A percentile compares a stretch with the other conserved stretches of the same genome.
phyloP scores from a whole-genome alignment of 2,797 vertebrate species.

The Urosaurus nigricauda region DNA sequence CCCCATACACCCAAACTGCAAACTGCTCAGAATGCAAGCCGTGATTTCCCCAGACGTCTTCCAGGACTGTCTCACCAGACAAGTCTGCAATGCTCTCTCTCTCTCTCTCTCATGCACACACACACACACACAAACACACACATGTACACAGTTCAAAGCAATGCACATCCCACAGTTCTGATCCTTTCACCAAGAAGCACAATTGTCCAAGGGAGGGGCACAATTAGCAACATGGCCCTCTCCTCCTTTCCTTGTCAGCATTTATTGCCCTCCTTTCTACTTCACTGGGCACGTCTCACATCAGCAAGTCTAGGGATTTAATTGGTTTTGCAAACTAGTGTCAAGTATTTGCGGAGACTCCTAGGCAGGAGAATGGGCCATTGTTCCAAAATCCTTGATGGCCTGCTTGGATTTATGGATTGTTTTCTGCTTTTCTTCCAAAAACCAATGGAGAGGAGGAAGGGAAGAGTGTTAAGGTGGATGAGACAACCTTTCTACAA shows the following conservation, averaged over 20 bases:
- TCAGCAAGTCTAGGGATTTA: conserved; percentile 33
- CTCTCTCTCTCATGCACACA: no score
- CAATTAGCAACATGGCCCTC: conserved; percentile 17
- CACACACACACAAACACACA: no score
- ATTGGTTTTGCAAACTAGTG: conserved; percentile 48
- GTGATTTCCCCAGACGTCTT: not conserved
- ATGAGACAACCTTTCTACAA: not conserved
- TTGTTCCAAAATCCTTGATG: conserved; percentile 37
- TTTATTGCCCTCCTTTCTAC: conserved; percentile 43
- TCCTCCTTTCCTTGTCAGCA: conserved; percentile 32
- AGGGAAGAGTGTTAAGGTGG: not conserved
- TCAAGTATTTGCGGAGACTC: conserved; percentile 33
- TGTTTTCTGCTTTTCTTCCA: conserved; percentile 18
- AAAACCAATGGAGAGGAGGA: not conserved
- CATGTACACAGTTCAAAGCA: not conserved
- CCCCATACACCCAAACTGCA: not conserved
- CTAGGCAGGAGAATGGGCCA: conserved; percentile 16
- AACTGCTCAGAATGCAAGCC: not conserved
- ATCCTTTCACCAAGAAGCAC: conserved; percentile 25
- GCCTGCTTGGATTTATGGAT: conserved; percentile 25
- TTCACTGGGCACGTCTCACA: conserved; percentile 33
- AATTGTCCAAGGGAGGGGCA: conserved; percentile 4
- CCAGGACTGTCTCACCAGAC: not conserved
- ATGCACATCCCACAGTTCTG: not conserved
- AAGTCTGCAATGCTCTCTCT: no score